Evolutionary conservation across 2,888 invertebrate genomes (phyloP), one percentile per base, ranked within the genome.

Genomic region (Acrobasis consociella): DNA sequence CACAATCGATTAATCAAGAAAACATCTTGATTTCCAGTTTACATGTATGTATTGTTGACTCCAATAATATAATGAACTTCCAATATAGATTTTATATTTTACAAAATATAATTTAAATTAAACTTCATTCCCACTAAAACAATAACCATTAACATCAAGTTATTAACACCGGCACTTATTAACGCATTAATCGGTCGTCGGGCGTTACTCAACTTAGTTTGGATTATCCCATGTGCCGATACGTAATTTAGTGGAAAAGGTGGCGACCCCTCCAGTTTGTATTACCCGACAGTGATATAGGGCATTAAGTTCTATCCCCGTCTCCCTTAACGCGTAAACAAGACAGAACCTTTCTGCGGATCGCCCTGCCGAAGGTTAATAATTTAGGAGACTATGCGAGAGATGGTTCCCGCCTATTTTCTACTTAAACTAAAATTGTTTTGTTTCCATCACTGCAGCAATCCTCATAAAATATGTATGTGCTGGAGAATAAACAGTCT

Each of bases 221-320:
- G 83, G 89, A 88, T 90, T 88, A 91, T 89, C 88, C 88, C 86
- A 80, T 85, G 80, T 82, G 86, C 88, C 89, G 86, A 91, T 92
- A 91, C 86, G 88, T 87, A 92, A 92, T 92, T 91, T 87, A 90
- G 87, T 89, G 89, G 90, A 90, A 91, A 91, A 91, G 91, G 91
- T 90, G 89, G 85, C 82, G 88, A 88, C 87, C 91, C 89, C 79
- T 85, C 88, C 86, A 91, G 89, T 91, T 91, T 89, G 89, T 88
- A 87, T 89, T 87, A 85, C 86, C 83, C 85, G 89, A 88, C 90
- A 90, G 89, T 92, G 91, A 92, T 91, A 91, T 89, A 91, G 91
- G 89, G 87, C 87, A 91, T 91, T 91, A 91, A 91, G 90, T 87
- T 88, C 89, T 85, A 86, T 82, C 85, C 83, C 86, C 81, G 81